Evolutionary conservation across 1,140 invertebrate genomes (phyloP).

Genomic region (Eriocheir sinensis): DNA sequence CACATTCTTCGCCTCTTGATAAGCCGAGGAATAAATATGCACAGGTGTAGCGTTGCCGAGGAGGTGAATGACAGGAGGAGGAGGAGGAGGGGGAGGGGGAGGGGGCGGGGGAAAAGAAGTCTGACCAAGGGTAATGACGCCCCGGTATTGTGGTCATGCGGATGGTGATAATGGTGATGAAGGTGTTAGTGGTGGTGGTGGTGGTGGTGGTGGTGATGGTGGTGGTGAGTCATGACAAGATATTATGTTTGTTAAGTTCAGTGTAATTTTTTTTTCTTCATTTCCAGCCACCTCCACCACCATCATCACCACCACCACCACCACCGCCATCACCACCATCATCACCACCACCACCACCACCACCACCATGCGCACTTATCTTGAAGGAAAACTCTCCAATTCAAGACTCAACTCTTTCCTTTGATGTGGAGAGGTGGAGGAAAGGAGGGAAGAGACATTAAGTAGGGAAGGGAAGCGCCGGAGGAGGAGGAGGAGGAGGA

Average conservation of each 20-base stretch:
- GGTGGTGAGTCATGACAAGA: not conserved
- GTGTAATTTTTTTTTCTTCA: no score
- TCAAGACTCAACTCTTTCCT: not conserved
- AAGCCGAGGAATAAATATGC: constrained; percentile 16
- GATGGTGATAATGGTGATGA: no score
- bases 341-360: not conserved
- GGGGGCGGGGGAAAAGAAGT: not conserved
- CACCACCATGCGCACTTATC: not conserved
- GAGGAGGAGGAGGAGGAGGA: no score
- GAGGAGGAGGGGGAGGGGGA: not conserved
- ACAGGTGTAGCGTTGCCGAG: not conserved
- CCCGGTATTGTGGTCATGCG: no score
- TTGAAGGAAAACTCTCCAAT: not conserved
- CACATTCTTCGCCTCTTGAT: constrained; percentile 4
- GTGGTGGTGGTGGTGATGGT: not conserved
- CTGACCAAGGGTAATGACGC: no score
- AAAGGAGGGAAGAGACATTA: not conserved
- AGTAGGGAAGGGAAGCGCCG: not conserved
- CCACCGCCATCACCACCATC: not conserved
- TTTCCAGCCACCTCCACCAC: not conserved
- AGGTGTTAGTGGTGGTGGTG: no score
- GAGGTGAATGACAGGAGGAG: constrained; percentile 2
- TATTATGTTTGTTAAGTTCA: no score
- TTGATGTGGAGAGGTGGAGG: not conserved
- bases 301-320: not conserved